Evolutionary conservation across 2,888 invertebrate species (phyloP), one percentile per base, ranked within the genome.

Genomic region (Byasa hedistus): DNA sequence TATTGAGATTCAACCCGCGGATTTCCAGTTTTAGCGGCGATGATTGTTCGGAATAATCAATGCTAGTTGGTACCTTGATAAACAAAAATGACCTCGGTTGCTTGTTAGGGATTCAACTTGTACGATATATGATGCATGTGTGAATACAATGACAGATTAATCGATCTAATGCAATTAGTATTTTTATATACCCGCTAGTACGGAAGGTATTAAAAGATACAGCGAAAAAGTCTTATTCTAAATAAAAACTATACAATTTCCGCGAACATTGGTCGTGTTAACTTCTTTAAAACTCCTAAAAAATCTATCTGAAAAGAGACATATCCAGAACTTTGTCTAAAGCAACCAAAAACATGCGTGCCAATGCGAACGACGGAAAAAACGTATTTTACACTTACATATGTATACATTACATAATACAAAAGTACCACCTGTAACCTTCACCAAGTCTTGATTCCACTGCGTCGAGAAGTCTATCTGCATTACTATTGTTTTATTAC

Each of bases 1-100:
- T 82, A 80, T 86, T 86, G 74, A 82, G 81, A 88, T 85, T 87
- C 83, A 78, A 78, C 77, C 72, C 72, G 81, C 81, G 80, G 76
- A 79, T 79, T 80, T 80, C 80, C 79, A 82, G 84, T 86, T 88
- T 86, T 86, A 85, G 83, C 78, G 75, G 71, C 76, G 78, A 74
- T 79, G 78, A 79, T 78, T 82, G 73, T 63, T 64, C 73, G 61
- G 76, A 76, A 77, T 79, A 70, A 61, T 62, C 72, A 72, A 74
- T 75, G 71, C 63, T 57, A 68, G 73, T 68, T 68, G 64, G 70
- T 71, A 69, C 68, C 69, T 69, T 69, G 66, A 72, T 75, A 77
- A 76, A 79, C 84, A 85, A 79, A 79, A 76, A 77, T 79, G 80
- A 80, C 84, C 84, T 85, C 79, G 75, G 69, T 66, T 61, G 61